These are phyloP conservation scores for Celastrina argiolus DNA, from an alignment of 2,888 invertebrate genomes.

Conservation along the genomic window DNA sequence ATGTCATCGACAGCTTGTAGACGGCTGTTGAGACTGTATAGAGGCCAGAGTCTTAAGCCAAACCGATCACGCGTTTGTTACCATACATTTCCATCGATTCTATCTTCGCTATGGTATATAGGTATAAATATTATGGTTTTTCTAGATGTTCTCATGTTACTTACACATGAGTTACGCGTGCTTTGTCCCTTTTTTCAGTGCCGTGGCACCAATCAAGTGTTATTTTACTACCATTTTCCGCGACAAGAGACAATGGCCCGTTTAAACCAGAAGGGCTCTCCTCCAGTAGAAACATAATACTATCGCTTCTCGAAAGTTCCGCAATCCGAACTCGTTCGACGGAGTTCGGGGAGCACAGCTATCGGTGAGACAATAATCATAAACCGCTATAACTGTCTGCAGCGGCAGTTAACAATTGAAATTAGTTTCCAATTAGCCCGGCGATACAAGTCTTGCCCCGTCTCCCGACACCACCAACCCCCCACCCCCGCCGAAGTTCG, in stretches of 20 bases:
- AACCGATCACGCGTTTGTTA: no score
- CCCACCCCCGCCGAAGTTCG: neutral
- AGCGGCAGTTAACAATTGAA: neutral
- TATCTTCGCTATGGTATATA: no score
- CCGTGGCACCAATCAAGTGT: no score
- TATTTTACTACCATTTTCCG: no score
- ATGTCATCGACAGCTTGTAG: neutral
- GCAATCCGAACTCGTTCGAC: neutral
- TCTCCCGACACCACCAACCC: neutral
- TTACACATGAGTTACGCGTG: no score
- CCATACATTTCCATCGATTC: no score
- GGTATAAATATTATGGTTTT: no score
- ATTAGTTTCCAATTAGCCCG: constrained; percentile 6
- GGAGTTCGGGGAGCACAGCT: neutral
- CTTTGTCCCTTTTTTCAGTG: no score
- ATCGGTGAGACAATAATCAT: constrained; percentile 9
- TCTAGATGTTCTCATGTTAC: no score
- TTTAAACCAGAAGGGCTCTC: neutral
- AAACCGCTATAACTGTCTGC: constrained; percentile 3
- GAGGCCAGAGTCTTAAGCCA: no score
- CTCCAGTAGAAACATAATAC: neutral
- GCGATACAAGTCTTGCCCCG: neutral
- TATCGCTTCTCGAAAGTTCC: neutral
- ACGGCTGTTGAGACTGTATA: neutral
- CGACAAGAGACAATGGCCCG: no score